These are phyloP conservation scores for Muscicapa comitata DNA, from an alignment of 2,797 vertebrate genomes.

Conservation along the genomic window DNA sequence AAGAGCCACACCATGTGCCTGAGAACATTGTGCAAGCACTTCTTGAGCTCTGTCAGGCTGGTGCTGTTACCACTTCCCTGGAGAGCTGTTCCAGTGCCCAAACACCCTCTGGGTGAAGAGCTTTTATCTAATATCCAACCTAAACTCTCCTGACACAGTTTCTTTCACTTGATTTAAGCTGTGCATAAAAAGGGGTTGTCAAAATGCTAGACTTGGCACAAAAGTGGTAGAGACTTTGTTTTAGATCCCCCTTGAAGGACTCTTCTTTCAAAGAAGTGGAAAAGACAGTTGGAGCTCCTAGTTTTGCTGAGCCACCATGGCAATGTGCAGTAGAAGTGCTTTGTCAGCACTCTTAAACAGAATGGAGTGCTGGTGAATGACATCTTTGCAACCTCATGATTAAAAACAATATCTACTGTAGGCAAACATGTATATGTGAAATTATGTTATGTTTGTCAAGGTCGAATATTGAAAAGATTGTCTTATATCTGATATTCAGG, in stretches of 20 bases:
- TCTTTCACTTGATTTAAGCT: not conserved
- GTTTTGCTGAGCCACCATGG: not conserved
- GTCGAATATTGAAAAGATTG: not conserved
- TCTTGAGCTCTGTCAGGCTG: not conserved
- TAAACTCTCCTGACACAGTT: not conserved
- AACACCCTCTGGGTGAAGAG: not conserved
- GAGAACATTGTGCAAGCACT: not conserved
- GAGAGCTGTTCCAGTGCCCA: not conserved
- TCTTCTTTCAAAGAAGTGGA: not conserved
- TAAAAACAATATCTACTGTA: not conserved
- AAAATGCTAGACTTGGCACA: not conserved
- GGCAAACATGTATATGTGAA: not conserved
- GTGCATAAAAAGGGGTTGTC: rapidly evolving
- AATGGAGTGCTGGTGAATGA: not conserved
- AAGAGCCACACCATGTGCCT: not conserved
- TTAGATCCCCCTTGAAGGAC: not conserved
- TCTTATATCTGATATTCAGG: not conserved
- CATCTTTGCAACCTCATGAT: not conserved
- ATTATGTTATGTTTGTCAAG: not conserved
- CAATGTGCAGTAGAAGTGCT: not conserved
- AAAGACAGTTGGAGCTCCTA: not conserved
- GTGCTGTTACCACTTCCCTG: too few species aligned
- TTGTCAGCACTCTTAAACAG: not conserved
- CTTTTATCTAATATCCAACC: not conserved
- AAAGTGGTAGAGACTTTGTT: not conserved